Evolutionary conservation across 2,888 invertebrate genomes (phyloP).

Genomic region (Schizaphis graminum): DNA sequence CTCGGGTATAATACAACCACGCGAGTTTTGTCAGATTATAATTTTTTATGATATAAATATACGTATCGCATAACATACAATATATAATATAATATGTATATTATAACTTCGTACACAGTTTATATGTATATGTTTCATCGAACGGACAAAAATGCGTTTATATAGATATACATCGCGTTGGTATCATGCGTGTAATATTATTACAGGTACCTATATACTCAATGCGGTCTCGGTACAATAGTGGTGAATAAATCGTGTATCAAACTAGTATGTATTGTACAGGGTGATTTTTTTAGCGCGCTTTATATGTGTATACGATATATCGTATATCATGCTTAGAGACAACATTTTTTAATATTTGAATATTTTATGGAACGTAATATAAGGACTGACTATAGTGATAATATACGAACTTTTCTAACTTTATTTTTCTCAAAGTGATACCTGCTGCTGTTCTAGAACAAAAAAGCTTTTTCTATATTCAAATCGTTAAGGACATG

Average conservation of each 20-base stretch:
- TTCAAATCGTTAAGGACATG: background rate
- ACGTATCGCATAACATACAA: background rate
- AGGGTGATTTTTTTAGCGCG: background rate
- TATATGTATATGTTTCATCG: background rate
- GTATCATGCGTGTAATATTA: background rate
- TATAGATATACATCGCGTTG: background rate
- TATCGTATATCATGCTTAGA: background rate
- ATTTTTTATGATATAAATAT: background rate
- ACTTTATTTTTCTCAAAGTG: background rate
- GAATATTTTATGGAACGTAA: background rate
- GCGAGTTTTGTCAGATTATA: slow-evolving; percentile 1
- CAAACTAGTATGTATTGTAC: background rate
- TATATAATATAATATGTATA: background rate
- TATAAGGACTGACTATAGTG: background rate
- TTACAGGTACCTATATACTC: background rate
- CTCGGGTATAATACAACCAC: background rate
- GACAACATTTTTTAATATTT: background rate
- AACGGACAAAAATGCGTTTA: background rate
- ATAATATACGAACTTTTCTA: background rate
- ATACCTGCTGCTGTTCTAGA: background rate
- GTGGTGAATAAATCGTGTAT: background rate
- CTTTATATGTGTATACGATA: background rate
- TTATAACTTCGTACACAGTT: background rate
- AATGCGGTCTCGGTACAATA: background rate
- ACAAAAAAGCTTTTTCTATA: no score